Base-by-base conservation (phyloP, 2,888 invertebrate species). In the Caenorhabditis sinica region DNA sequence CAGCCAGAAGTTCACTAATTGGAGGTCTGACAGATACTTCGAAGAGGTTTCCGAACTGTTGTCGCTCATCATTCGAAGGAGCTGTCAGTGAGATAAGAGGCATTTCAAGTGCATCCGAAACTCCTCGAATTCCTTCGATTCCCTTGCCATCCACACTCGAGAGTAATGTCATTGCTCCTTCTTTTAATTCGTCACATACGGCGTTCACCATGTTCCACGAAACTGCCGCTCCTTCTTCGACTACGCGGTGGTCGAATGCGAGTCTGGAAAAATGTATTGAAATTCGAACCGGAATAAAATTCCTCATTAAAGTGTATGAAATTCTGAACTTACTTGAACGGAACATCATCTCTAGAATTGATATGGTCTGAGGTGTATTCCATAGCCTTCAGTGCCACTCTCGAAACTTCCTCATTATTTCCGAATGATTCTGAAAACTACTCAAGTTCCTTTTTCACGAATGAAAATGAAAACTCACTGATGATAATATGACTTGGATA, bases 1-100 rank as follows among this genome's bases (percentile, higher is more conserved):
- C 97, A 89, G 97, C 96, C 93, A 98, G 96, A 81, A 98, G 97
- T 92, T 95, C 96, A 93, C 97, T 96, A 94, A 97, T 97, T 94
- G 97, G 96, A 51, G 98, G 98, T 86, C 97, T 95, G 95, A 98
- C 96, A 93, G 96, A 88, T 33, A 93, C 86, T 82, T 92, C 92
- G 83, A 93, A 91, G 51, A 86, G 73, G 60, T 88, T 88, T 4
- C 65, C 53, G 43, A 75, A 77, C 23, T 86, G 85, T 36, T 69
- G 80, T 49, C 69, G 82, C 17, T 76, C 76, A 30, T 81, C 74
- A 23, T 73, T 81, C 13, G 87, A 58, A 36, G 79, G 84, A 13
- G 80, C 80, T 6, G 84, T 75, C n/a, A 88, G 60, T 11, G 86
- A 85, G 25, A 90, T 82, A 28, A 90, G 74, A 3, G 89, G 89